Evolutionary conservation across 2,113 vertebrate genomes (phyloP).

Genomic region (Pluvianellus socialis): DNA sequence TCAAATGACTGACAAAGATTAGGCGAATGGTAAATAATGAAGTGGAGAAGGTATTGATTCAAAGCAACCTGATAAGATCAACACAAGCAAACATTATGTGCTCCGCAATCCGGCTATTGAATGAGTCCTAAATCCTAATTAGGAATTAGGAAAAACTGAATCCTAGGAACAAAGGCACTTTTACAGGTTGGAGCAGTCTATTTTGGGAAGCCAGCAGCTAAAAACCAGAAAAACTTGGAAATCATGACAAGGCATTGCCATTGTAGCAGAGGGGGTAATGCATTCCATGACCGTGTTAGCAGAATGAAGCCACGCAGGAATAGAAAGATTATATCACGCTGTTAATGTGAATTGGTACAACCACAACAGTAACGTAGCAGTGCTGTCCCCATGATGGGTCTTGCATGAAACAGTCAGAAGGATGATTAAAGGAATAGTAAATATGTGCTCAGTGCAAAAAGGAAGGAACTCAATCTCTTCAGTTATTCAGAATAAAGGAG

Average conservation of each 20-base stretch:
- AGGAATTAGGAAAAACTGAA: constrained; percentile 16
- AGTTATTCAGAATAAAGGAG: background rate
- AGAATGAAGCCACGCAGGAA: background rate
- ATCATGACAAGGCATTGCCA: background rate
- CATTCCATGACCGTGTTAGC: background rate
- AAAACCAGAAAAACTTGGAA: background rate
- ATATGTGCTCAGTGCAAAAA: background rate
- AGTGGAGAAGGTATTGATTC: constrained; percentile 59
- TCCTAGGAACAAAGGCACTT: background rate
- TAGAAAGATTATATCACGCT: background rate
- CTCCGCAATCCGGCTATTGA: background rate
- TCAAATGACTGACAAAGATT: constrained; percentile 64
- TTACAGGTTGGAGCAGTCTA: background rate
- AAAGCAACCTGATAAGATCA: constrained; percentile 61
- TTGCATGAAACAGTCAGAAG: background rate
- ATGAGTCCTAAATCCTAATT: constrained; percentile 25
- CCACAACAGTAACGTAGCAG: background rate
- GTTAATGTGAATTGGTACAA: background rate
- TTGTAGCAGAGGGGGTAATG: background rate
- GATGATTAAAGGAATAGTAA: background rate
- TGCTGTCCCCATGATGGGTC: background rate
- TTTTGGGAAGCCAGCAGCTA: background rate
- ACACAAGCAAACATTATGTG: constrained; percentile 40
- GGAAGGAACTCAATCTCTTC: background rate
- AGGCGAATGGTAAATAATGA: constrained; percentile 63